Base-by-base conservation (phyloP, 1,140 invertebrate genomes). In the Drosophila busckii region DNA sequence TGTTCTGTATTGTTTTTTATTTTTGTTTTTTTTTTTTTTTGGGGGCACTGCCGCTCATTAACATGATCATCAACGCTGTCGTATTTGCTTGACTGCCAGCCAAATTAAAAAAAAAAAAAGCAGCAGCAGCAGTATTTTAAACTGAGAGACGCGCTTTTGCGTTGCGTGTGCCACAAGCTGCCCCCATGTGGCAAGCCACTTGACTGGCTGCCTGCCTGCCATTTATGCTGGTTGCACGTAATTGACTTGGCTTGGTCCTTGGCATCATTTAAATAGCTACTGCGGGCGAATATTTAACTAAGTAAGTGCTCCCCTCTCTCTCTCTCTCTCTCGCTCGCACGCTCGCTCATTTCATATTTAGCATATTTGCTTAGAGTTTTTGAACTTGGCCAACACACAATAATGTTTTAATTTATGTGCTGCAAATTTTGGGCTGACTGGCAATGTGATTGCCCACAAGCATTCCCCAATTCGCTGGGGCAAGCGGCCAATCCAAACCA, bases 51-150 rank as follows among this genome's bases (percentile, higher is more conserved):
- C 68, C 75, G 75, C 75, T 82, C 75, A 82, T 82, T 80, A 80
- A 82, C 75, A 80, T 75, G 75, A 80, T 82, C 75, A 82, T 80
- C 75, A 80, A 75, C 75, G 75, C 75, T 82, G 75, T 80, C 75
- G 75, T 80, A 82, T 82, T 80, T 82, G 69, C 75, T 80, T 66
- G 69, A 44, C 59, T 70, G 60, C 59, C 59, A 54, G 75, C 64
- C 56, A 80, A 78, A 71, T 80, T 54, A 75, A 80, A 76, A 65
- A 25, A 45, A 28, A 19, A 5, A 50, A 45, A 13, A 12, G 13
- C 20, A 28, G 15, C 25, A 1, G 20, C 7, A 29, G 7, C 5
- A 16, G 10, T 10, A 23, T 3, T 0, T 17, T 26, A 5, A 1
- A 4, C 1, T 2, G 2, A 5, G 10, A 22, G 23, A 12, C 19